Percentiles rank a stretch among this genome's conserved stretches.
Conservation (phyloP, 2,113 vertebrate genomes). For the Parus major region DNA sequence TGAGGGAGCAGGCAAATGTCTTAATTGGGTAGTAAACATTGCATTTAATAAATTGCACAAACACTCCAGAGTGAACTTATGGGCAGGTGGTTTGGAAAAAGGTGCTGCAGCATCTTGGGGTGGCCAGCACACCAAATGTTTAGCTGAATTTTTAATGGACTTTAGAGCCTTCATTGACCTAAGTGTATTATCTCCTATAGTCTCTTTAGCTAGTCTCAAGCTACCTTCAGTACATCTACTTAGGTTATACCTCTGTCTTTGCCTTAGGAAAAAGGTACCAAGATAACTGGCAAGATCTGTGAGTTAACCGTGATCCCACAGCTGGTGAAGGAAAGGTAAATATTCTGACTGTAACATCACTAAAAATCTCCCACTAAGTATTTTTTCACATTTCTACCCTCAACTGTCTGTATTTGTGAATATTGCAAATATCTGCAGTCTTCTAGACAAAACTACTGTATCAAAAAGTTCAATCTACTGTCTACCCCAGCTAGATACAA, state of each 20-base stretch:
- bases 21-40: rapidly evolving
- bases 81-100: background rate
- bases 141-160: background rate
- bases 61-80: background rate
- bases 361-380: background rate
- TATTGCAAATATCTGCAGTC: background rate
- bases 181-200: background rate
- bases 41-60: background rate
- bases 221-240: background rate
- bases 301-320: background rate
- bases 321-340: background rate
- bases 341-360: background rate
- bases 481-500: background rate
- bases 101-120: background rate
- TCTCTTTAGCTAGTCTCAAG: background rate
- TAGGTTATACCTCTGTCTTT: background rate
- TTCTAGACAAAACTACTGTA: background rate
- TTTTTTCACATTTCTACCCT: background rate
- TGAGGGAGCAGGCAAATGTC: background rate
- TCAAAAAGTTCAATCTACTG: background rate
- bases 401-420: background rate
- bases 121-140: background rate
- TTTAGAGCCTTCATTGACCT: background rate
- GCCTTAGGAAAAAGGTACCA: background rate
- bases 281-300: background rate